A percentile compares a stretch with the other conserved stretches of the same genome.
These are phyloP conservation scores for Lagria hirta DNA, from an alignment of 2,888 invertebrate species.

Conservation along the genomic window DNA sequence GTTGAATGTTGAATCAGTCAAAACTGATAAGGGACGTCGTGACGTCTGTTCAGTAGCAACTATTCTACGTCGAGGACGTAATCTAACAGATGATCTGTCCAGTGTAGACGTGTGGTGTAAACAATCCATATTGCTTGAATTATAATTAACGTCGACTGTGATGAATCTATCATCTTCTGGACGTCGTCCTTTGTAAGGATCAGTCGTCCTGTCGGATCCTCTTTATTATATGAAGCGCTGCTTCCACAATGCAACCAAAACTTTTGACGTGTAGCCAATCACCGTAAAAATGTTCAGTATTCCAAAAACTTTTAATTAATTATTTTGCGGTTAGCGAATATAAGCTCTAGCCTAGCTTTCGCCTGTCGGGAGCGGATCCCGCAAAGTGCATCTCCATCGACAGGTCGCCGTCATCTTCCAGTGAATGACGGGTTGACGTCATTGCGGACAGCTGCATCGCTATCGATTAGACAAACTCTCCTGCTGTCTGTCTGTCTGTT, in stretches of 20 bases:
- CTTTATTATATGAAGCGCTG: too few relatives aligned
- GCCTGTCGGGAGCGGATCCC: constrained; percentile 6
- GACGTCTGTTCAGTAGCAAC: constrained; percentile 17
- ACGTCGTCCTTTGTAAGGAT: constrained; percentile 37
- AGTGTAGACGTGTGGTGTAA: constrained; percentile 38
- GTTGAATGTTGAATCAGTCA: too few relatives aligned
- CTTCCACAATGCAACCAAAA: too few relatives aligned
- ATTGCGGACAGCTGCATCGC: constrained; percentile 55
- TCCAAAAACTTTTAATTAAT: too few relatives aligned
- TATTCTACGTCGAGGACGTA: constrained; percentile 24
- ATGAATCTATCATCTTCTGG: constrained; percentile 48
- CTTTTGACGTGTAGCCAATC: constrained; percentile 27
- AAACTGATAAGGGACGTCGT: constrained; percentile 18
- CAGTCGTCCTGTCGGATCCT: constrained; percentile 25
- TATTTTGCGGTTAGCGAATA: not conserved
- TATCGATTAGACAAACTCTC: constrained; percentile 49
- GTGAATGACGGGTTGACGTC: constrained; percentile 48
- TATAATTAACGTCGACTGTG: constrained; percentile 49
- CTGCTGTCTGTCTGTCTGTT: constrained; percentile 40
- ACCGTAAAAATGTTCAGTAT: too few relatives aligned
- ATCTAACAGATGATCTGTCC: constrained; percentile 46
- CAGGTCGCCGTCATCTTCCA: constrained; percentile 31
- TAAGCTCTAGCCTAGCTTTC: not conserved
- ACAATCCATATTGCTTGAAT: constrained; percentile 45
- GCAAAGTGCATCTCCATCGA: constrained; percentile 22